phyloP scores from a whole-genome alignment of 2,113 vertebrate species.

The Sylvilagus bachmani region DNA sequence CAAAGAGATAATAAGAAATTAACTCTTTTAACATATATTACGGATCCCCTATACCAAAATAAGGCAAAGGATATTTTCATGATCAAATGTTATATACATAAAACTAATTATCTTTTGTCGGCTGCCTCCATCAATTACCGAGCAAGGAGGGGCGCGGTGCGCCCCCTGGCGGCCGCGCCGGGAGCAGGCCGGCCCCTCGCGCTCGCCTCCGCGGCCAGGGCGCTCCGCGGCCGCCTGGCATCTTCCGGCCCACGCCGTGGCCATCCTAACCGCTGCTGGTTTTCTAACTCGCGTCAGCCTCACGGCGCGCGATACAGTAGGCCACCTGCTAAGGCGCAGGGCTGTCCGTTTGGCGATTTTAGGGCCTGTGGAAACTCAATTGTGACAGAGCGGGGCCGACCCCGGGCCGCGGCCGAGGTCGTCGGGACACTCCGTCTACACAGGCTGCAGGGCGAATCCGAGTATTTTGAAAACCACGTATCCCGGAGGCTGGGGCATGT shows the following conservation, averaged over 20 bases:
- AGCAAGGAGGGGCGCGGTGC: conserved; percentile 66
- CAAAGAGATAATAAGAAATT: conserved; percentile 93
- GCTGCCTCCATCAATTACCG: conserved; percentile 91
- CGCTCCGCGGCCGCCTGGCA: too few species aligned
- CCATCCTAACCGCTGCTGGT: neutral
- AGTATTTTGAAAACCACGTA: neutral
- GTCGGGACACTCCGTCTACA: neutral
- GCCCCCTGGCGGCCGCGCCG: conserved; percentile 80
- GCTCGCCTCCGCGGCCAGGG: too few species aligned
- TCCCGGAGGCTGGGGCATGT: neutral
- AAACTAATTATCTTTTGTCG: conserved; percentile 93
- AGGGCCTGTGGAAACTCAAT: neutral
- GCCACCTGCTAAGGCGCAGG: neutral
- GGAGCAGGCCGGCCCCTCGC: neutral
- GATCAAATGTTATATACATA: conserved; percentile 97
- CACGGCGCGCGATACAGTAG: neutral
- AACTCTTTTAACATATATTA: conserved; percentile 94
- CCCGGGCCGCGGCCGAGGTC: neutral
- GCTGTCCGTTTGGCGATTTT: neutral
- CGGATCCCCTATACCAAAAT: conserved; percentile 89
- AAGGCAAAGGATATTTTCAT: conserved; percentile 92
- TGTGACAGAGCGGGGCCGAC: neutral
- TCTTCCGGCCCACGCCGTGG: neutral
- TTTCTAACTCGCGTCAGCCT: neutral
- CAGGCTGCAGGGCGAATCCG: neutral